Base-by-base conservation (phyloP, 2,113 vertebrate species). In the Paraplagusia blochii region DNA sequence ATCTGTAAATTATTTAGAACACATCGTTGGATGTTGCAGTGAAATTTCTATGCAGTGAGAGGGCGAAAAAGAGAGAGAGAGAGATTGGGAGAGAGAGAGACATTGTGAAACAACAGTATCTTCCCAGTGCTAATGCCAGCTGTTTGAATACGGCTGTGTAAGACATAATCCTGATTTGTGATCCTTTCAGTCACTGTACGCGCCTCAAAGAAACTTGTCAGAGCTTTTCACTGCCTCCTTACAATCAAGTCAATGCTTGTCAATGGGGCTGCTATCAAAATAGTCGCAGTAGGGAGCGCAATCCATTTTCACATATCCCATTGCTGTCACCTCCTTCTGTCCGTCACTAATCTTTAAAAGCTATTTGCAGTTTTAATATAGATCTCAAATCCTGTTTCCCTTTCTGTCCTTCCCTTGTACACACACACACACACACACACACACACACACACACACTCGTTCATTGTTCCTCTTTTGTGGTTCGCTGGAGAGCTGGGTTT, bases 301-400 rank as follows among this genome's bases (percentile, higher is more conserved):
- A 80, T 79, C 83, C 78, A 76, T 80, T 86, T 84, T 82, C 83
- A 79, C 77, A 82, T 70, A 67, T 82, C 81, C 81, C 79, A 63
- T 75, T 73, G 76, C 85, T 80, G 81, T 87, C 85, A 82, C 84
- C 83, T 82, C 76, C 69, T 85, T 79, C 77, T 85, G 81, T 83
- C 80, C 70, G 70, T 84, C 76, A 77, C 81, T 87, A 88, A 89
- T 88, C 88, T 90, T 86, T 85, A 83, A 87, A 89, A 87, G 83
- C 81, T 82, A 89, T 91, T 87, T 88, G 74, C 84, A 82, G 82
- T 88, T 91, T 89, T 87, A 89, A 89, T 89, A 88, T 87, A 88
- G 86, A 89, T 89, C 82, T 87, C 79, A 89, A 90, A 89, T 90
- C 88, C 87, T 6, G 66, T 77, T 77, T 84, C 47, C 56, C 52